phyloP scores from a whole-genome alignment of 2,888 invertebrate species.

The Neoascia interrupta region DNA sequence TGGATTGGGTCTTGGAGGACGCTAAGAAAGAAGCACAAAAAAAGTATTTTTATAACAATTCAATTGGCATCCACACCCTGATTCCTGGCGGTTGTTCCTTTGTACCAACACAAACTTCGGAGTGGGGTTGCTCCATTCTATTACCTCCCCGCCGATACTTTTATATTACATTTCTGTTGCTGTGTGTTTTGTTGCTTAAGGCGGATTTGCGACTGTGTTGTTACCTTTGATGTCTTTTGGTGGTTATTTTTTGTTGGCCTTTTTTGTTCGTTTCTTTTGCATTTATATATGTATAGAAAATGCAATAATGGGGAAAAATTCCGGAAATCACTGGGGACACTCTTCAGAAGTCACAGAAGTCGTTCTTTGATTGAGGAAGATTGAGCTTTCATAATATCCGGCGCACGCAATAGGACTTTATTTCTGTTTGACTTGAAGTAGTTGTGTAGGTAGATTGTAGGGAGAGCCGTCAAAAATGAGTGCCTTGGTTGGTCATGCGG shows the following conservation, averaged over 20 bases:
- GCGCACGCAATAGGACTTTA: neutral
- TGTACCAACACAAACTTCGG: too few relatives aligned
- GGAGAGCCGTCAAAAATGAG: too few relatives aligned
- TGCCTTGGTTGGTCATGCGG: too few relatives aligned
- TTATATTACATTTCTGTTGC: conserved; percentile 62
- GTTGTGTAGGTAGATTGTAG: too few relatives aligned
- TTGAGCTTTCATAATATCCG: conserved; percentile 57
- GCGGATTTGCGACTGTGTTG: conserved; percentile 38
- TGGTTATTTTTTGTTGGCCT: neutral
- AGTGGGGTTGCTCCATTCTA: too few relatives aligned
- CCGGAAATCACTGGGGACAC: conserved; percentile 58
- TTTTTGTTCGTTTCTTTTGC: neutral
- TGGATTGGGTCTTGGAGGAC: conserved; percentile 24
- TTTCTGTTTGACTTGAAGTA: conserved; percentile 13
- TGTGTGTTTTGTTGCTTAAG: conserved; percentile 47
- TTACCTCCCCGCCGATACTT: too few relatives aligned
- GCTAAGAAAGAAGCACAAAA: conserved; percentile 8
- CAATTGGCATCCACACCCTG: conserved; percentile 55
- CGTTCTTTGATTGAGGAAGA: conserved; percentile 47
- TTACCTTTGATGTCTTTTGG: conserved; percentile 62
- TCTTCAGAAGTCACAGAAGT: conserved; percentile 2
- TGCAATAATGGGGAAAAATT: conserved; percentile 60
- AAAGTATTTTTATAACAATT: conserved; percentile 51
- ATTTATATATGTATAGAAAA: conserved; percentile 11
- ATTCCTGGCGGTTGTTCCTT: conserved; percentile 34